Base-by-base conservation (phyloP, 2,888 invertebrate species). In the Agriopis aurantiaria region DNA sequence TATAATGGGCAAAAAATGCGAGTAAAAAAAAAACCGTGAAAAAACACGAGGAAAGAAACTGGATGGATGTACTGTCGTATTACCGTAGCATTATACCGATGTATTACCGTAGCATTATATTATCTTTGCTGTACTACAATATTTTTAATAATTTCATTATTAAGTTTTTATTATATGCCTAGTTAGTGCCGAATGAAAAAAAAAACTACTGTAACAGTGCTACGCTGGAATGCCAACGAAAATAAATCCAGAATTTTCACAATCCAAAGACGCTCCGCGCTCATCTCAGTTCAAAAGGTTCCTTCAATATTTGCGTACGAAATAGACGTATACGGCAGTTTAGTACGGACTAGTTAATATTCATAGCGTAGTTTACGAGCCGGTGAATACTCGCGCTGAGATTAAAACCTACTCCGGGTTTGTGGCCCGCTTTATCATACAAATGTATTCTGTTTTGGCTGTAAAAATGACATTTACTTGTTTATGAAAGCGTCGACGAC, bases 391-490 rank as follows among this genome's bases (percentile, higher is more conserved):
- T 68, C 57, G 43, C 52, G 45, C 45, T 3, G 14, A 63, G 68
- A 68, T 68, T 68, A 68, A 62, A 63, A 63, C 52, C 14, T 48
- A 63, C 62, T 63, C 61, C 52, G 57, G 46, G 40, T 63, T 68
- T 58, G 58, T 41, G 23, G n/a, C 23, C 23, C 52, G 14, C 33
- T 63, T 68, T 68, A 68, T 63, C 68, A 63, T 58, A 58, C 57
- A 58, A 62, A 68, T 68, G 63, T 63, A 63, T 58, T 57, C 61
- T 40, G 43, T 33, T 67, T 67, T 33, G 46, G 40, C 57, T 23
- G 56, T 62, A 68, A 68, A 52, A 68, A 57, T 56, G n/a, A 68
- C 67, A 61, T 67, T 45, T 23, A 61, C 61, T 67, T 67, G 61
- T 57, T 57, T 51, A 61, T 11, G 56, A 61, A 62, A 23, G 17